phyloP scores from a whole-genome alignment of 1,140 invertebrate genomes.

The Sitobion miscanthi region DNA sequence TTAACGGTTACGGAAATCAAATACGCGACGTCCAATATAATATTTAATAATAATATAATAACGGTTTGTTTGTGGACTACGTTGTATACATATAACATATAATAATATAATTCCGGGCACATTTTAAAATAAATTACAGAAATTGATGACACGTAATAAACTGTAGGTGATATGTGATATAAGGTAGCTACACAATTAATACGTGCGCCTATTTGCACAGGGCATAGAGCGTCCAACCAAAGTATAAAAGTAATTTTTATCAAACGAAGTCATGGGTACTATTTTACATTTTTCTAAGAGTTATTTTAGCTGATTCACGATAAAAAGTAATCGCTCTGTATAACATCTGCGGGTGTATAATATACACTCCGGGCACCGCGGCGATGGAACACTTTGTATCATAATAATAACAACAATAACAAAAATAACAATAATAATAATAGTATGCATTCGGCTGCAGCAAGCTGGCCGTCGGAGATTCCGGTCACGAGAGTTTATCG shows the following conservation, averaged over 20 bases:
- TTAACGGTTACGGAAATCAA: not conserved
- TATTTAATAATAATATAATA: not conserved
- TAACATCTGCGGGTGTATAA: not conserved
- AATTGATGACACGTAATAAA: not conserved
- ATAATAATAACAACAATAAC: not conserved
- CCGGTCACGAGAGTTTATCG: slow-evolving; percentile 46
- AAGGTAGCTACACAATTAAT: not conserved
- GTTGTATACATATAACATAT: not conserved
- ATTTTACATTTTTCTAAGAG: not conserved
- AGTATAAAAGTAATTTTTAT: not conserved
- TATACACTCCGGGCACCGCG: too few species aligned
- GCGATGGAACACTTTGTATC: not conserved
- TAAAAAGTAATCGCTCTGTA: not conserved
- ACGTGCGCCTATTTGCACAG: not conserved
- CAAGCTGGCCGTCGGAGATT: not conserved
- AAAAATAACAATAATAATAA: slow-evolving; percentile 10
- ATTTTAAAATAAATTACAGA: not conserved
- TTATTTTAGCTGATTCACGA: not conserved
- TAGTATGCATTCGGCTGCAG: not conserved
- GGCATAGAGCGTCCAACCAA: not conserved
- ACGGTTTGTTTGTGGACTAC: not conserved
- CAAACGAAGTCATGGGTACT: not conserved
- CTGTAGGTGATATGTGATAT: not conserved
- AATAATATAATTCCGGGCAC: not conserved
- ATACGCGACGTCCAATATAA: not conserved